phyloP scores from a whole-genome alignment of 2,888 invertebrate genomes.

The Diadromus collaris region DNA sequence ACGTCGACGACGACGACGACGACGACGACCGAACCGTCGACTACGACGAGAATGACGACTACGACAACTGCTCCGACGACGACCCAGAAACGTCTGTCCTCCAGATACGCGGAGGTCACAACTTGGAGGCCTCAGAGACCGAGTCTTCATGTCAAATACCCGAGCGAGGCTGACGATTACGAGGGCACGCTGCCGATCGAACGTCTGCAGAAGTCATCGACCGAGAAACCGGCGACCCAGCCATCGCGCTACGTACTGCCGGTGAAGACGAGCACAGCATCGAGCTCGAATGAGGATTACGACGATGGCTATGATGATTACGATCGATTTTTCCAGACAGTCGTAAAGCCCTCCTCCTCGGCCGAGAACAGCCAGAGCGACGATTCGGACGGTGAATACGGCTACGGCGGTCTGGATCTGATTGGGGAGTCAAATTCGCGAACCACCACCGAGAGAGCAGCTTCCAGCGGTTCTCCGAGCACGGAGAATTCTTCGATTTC shows the following conservation, averaged over 20 bases:
- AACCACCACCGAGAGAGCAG: constrained; percentile 15
- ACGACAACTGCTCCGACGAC: constrained; percentile 57
- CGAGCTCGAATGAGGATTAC: constrained; percentile 71
- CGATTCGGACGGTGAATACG: constrained; percentile 39
- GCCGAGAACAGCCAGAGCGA: constrained; percentile 26
- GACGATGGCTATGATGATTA: constrained; percentile 78
- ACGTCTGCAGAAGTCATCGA: constrained; percentile 65
- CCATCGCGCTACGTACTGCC: constrained; percentile 57
- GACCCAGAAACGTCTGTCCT: constrained; percentile 68
- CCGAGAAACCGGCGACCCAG: constrained; percentile 54
- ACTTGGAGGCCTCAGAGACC: constrained; percentile 74
- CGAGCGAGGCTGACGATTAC: constrained; percentile 60
- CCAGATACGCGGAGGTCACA: constrained; percentile 77
- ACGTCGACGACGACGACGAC: constrained; percentile 54
- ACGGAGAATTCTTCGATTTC: constrained; percentile 28
- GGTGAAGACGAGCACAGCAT: not conserved
- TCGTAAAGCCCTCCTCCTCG: constrained; percentile 1
- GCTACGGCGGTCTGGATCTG: constrained; percentile 37
- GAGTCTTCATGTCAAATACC: constrained; percentile 49
- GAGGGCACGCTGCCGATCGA: constrained; percentile 71
- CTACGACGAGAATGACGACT: constrained; percentile 60
- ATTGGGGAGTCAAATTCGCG: constrained; percentile 5
- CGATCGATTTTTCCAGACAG: constrained; percentile 55
- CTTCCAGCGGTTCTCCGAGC: constrained; percentile 31
- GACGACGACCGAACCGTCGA: constrained; percentile 61